phyloP scores from a whole-genome alignment of 2,888 invertebrate genomes.

The Leuctra nigra region DNA sequence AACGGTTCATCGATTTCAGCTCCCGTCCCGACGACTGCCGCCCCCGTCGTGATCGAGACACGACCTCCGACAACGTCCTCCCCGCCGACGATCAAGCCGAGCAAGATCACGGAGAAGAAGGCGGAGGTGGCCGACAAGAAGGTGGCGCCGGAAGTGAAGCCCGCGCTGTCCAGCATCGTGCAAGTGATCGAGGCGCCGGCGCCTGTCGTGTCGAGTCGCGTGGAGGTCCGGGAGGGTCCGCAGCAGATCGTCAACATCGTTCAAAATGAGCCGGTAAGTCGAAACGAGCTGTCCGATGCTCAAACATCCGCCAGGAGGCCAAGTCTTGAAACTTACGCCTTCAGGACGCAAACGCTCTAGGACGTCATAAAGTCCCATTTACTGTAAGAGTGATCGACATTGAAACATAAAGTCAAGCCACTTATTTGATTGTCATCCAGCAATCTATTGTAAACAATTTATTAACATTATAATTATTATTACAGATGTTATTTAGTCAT shows the following conservation, averaged over 20 bases:
- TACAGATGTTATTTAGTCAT: too few species aligned
- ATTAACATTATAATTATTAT: too few species aligned
- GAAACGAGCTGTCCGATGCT: too few species aligned
- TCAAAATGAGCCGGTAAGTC: not conserved
- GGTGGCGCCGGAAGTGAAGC: constrained; percentile 15
- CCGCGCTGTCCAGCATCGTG: constrained; percentile 16
- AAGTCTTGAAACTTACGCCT: too few species aligned
- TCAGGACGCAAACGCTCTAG: too few species aligned
- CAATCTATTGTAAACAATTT: too few species aligned
- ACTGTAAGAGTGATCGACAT: too few species aligned
- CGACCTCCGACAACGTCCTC: constrained; percentile 30
- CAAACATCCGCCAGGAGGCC: too few species aligned
- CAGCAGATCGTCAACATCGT: not conserved
- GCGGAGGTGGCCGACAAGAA: not conserved
- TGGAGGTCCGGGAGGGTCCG: constrained; percentile 8
- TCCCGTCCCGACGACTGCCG: constrained; percentile 17
- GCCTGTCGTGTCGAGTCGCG: constrained; percentile 12
- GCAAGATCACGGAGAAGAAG: constrained; percentile 36
- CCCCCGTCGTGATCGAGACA: constrained; percentile 34
- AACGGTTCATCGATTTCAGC: too few species aligned
- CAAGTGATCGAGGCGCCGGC: constrained; percentile 23
- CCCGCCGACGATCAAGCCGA: constrained; percentile 41
- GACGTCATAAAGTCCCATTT: too few species aligned
- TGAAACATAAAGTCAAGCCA: too few species aligned
- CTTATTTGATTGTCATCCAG: too few species aligned